phyloP scores from a whole-genome alignment of 37 sponge, comb jelly and placozoan genomes.

The Ianthella basta region DNA sequence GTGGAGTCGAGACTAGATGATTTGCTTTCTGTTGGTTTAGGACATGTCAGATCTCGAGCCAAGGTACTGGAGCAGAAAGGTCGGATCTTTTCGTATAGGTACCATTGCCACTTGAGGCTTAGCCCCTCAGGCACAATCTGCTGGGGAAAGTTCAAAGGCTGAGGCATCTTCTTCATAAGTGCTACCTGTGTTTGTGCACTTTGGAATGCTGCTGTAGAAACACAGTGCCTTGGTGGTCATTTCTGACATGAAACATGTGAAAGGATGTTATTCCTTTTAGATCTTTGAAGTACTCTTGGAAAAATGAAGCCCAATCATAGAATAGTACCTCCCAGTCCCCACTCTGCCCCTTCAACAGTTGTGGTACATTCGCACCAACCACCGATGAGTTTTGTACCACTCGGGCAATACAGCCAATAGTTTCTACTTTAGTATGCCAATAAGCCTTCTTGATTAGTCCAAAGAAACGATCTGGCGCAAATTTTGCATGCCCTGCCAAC shows the following conservation, averaged over 20 bases:
- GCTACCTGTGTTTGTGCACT: neutral
- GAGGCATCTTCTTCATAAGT: neutral
- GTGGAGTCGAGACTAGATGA: too few relatives aligned
- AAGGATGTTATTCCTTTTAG: slow-evolving; percentile 18
- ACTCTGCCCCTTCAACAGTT: neutral
- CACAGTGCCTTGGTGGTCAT: slow-evolving; percentile 13
- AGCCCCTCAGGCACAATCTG: neutral
- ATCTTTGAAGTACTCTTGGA: neutral
- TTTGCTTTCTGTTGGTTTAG: neutral
- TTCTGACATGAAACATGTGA: neutral
- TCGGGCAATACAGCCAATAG: slow-evolving; percentile 1
- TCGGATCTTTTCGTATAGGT: slow-evolving; percentile 23
- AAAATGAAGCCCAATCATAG: slow-evolving; percentile 24
- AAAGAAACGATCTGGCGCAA: neutral
- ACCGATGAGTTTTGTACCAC: neutral
- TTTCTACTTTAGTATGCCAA: slow-evolving; percentile 5
- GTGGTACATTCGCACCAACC: slow-evolving; percentile 5
- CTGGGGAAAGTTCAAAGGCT: neutral
- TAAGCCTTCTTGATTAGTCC: too few relatives aligned
- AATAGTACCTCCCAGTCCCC: neutral
- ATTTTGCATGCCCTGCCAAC: slow-evolving; percentile 5
- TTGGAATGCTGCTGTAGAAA: neutral
- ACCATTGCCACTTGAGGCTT: neutral
- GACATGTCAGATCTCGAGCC: neutral
- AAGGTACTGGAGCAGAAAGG: slow-evolving; percentile 5